These are phyloP conservation scores for Euplexia lucipara DNA, from an alignment of 2,888 invertebrate genomes.

Conservation along the genomic window DNA sequence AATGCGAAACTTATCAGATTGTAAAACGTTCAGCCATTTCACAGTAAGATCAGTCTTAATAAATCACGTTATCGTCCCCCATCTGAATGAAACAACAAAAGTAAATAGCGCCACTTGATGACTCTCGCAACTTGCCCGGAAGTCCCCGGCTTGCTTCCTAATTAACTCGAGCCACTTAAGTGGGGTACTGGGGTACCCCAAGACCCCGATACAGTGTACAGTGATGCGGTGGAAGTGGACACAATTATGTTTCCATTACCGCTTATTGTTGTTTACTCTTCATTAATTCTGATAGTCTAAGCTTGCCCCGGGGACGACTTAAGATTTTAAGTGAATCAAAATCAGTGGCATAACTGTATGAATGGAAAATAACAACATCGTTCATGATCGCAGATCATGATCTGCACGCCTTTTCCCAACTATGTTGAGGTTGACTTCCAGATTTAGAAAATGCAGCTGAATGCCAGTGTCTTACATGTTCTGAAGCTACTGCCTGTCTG, in stretches of 20 bases:
- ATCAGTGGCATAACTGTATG: not conserved
- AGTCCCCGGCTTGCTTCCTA: constrained; percentile 7
- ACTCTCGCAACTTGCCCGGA: not conserved
- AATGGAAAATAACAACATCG: not conserved
- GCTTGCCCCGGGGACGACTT: not conserved
- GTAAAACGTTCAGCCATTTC: not conserved
- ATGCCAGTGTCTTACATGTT: no score
- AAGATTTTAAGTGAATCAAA: not conserved
- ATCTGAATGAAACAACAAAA: constrained; percentile 21
- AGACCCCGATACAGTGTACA: not conserved
- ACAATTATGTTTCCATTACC: constrained; percentile 40
- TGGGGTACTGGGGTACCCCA: constrained; percentile 3
- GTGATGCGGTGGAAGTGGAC: constrained; percentile 11
- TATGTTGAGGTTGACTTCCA: no score
- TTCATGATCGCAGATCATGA: no score
- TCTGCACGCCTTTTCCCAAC: no score
- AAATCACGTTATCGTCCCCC: constrained; percentile 9
- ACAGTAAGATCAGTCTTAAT: constrained; percentile 34
- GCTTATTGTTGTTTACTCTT: constrained; percentile 47
- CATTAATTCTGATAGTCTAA: constrained; percentile 23
- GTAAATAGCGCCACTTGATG: constrained; percentile 3
- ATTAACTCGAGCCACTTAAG: constrained; percentile 29
- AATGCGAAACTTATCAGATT: constrained; percentile 8
- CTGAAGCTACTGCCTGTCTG: no score
- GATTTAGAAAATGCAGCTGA: no score